Conservation (phyloP, 2,888 invertebrate genomes). For the Papilio protenor region DNA sequence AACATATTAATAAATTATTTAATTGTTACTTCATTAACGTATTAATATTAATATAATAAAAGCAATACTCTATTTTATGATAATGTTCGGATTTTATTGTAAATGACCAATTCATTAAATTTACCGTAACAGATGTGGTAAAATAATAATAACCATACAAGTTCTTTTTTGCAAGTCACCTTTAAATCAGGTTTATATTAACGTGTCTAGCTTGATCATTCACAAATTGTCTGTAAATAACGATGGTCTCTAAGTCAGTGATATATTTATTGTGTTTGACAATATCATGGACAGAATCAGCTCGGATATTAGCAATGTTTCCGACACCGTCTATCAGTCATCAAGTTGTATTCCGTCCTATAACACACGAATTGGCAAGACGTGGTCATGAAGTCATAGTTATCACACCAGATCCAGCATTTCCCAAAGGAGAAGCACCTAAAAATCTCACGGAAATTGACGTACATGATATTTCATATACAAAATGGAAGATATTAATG, state of each 20-base stretch:
- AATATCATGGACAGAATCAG: not conserved
- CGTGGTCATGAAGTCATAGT: constrained; percentile 18
- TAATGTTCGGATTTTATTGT: not conserved
- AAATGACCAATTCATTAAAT: not conserved
- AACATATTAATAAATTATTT: too few species aligned
- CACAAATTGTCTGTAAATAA: not conserved
- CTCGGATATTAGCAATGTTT: constrained; percentile 3
- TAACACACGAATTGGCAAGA: not conserved
- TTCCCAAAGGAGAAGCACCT: constrained; percentile 10
- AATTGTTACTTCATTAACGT: too few species aligned
- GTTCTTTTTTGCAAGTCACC: not conserved
- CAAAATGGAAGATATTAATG: constrained; percentile 8
- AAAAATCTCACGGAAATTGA: constrained; percentile 22
- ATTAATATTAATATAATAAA: too few species aligned
- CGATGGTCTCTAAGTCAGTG: not conserved
- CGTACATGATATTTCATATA: constrained; percentile 31
- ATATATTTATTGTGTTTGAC: not conserved
- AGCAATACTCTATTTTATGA: too few species aligned
- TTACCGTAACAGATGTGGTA: too few species aligned
- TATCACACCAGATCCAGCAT: constrained; percentile 8
- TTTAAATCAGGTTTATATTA: not conserved
- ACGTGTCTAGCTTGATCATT: not conserved
- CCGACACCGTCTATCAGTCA: constrained; percentile 7
- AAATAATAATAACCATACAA: not conserved
- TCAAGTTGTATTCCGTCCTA: not conserved